A percentile compares a stretch with the other conserved stretches of the same genome.
phyloP scores from a whole-genome alignment of 2,888 invertebrate genomes.

The Taenaris catops region DNA sequence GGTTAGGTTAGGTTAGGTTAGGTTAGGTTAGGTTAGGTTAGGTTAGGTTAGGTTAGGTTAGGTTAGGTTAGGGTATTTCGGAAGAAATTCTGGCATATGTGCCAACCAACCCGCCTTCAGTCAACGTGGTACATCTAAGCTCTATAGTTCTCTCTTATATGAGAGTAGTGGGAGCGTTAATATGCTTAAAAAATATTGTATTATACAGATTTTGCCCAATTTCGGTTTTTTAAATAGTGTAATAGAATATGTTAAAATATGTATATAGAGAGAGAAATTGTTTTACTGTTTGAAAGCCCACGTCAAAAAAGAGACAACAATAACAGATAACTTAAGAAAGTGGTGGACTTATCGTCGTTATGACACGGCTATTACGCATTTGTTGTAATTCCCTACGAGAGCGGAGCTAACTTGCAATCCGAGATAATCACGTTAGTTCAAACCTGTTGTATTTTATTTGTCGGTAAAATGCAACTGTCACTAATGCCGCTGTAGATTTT shows the following conservation, averaged over 20 bases:
- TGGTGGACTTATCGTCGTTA: conserved; percentile 50
- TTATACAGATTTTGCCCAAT: too few relatives aligned
- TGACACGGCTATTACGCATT: conserved; percentile 63
- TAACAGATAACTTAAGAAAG: conserved; percentile 33
- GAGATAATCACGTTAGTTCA: conserved; percentile 38
- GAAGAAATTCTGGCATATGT: not conserved
- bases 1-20: too few relatives aligned
- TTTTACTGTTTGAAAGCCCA: conserved; percentile 22
- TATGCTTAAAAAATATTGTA: too few relatives aligned
- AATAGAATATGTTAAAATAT: too few relatives aligned
- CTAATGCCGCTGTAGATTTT: conserved; percentile 20
- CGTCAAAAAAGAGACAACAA: conserved; percentile 23
- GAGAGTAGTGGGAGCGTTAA: too few relatives aligned
- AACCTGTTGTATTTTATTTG: conserved; percentile 30
- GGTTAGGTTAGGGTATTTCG: not conserved
- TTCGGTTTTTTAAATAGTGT: too few relatives aligned
- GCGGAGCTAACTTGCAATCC: conserved; percentile 46
- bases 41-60: too few relatives aligned
- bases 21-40: too few relatives aligned
- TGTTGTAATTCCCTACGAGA: conserved; percentile 63
- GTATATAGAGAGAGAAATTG: too few relatives aligned
- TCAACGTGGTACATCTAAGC: not conserved
- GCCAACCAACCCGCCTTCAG: too few relatives aligned
- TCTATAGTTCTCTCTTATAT: too few relatives aligned
- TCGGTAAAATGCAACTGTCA: conserved; percentile 24